Evolutionary conservation across 2,888 invertebrate genomes (phyloP), one percentile per base, ranked within the genome.

Genomic region (Meiosimyza decipiens): DNA sequence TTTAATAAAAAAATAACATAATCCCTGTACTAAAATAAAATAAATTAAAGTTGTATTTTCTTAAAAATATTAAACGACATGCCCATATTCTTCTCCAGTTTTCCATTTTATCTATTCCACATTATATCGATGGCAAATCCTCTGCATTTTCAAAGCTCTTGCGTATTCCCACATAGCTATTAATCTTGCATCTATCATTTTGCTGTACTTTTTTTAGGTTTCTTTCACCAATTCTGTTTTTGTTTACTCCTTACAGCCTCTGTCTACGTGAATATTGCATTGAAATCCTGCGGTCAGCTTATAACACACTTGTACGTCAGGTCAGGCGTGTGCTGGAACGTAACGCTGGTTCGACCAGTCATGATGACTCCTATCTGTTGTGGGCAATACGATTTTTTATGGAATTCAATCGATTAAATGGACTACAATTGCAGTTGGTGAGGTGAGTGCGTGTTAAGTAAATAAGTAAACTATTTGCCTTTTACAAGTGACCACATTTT

Each of bases 361-460:
- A 96, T 85, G 98, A 98, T 87, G 96, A 97, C 85, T 94, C 95
- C 0, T 97, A 97, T 87, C 97, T 97, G 86, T 89, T 98, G 76
- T 98, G 97, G 97, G 93, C 95, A 9, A 89, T 98, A 79, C 92
- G 94, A 82, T 98, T 98, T 88, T 98, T 98, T 87, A 97, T 98
- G 96, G 96, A 97, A 87, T 98, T 98, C 88, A 98, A 97, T 89
- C 91, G 98, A 78, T 90, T 92, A 81, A 93, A 95, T 86, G 92
- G 94, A 82, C 94, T 95, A 84, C 91, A 95, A 88, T 92, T 97
- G 77, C 95, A 96, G 86, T 90, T 95, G 80, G 94, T 98, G 79
- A 95, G 96, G 95, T 95, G 88, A 88, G 84, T 82, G 66, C 28
- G 47, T 40, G 54, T 63, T 64, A 62, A 22, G 22, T 22, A 6